A percentile compares a stretch with the other conserved stretches of the same genome.
Conservation (phyloP, 2,888 invertebrate genomes). For the Dichetophora obliterata region DNA sequence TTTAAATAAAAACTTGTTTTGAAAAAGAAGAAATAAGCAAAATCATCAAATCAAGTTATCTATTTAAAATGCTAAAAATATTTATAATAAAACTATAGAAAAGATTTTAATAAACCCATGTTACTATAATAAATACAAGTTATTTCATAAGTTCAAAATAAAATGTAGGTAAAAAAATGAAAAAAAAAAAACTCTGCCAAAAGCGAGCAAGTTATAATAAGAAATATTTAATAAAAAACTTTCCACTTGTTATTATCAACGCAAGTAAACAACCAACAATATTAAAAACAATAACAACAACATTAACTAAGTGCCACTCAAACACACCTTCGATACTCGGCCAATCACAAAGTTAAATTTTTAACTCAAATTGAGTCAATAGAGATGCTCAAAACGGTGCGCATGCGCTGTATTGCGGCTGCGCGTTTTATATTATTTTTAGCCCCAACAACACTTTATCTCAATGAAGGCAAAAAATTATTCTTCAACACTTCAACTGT, state of each 20-base stretch:
- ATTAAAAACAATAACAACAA: neutral
- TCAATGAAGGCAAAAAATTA: neutral
- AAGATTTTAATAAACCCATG: too few relatives aligned
- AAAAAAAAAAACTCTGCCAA: neutral
- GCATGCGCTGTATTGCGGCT: too few relatives aligned
- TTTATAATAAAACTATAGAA: too few relatives aligned
- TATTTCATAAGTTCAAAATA: too few relatives aligned
- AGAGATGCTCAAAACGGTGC: neutral
- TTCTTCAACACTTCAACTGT: neutral
- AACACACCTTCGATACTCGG: slow-evolving; percentile 20
- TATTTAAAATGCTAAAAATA: too few relatives aligned
- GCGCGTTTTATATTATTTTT: slow-evolving; percentile 2
- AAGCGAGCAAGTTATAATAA: neutral
- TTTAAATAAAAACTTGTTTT: too few relatives aligned
- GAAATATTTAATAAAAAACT: too few relatives aligned
- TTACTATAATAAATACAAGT: too few relatives aligned
- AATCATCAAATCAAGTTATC: too few relatives aligned
- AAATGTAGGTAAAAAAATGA: neutral
- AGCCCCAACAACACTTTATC: neutral
- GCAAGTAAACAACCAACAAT: neutral
- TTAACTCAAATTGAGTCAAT: neutral
- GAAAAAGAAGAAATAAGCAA: too few relatives aligned
- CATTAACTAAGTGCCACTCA: neutral
- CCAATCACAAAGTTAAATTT: slow-evolving; percentile 23
- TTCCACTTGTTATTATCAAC: neutral